These are phyloP conservation scores for Gavialis gangeticus DNA, from an alignment of 2,113 vertebrate species.

Conservation along the genomic window DNA sequence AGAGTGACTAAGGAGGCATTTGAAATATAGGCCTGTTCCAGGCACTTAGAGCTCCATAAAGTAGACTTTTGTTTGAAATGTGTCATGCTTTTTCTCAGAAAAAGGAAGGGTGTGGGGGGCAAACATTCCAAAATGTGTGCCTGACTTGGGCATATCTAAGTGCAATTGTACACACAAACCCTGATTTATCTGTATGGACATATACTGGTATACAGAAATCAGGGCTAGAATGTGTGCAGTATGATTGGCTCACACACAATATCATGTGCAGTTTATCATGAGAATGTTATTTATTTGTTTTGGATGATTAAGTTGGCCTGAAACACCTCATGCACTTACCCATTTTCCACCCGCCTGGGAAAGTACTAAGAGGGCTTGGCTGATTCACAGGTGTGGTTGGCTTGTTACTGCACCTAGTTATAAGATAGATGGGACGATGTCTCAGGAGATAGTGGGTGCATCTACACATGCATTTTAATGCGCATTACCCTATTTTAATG, in stretches of 20 bases:
- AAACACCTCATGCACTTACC: neutral
- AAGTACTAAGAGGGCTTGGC: neutral
- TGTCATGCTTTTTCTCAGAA: neutral
- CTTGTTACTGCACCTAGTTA: neutral
- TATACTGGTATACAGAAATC: neutral
- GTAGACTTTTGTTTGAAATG: neutral
- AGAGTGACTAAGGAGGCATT: neutral
- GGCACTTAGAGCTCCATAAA: neutral
- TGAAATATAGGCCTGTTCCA: neutral
- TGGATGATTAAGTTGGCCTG: neutral
- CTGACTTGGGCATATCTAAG: neutral
- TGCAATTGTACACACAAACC: neutral
- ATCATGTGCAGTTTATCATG: neutral
- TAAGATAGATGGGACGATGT: neutral
- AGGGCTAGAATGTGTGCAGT: fast-evolving
- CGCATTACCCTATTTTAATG: too few relatives aligned
- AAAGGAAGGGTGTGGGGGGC: neutral
- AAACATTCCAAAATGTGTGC: neutral
- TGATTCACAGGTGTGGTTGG: neutral
- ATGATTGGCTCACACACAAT: neutral
- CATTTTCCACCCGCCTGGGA: neutral
- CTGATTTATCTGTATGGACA: neutral
- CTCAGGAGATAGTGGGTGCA: neutral
- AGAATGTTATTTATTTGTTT: neutral
- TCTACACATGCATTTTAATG: too few relatives aligned